These are phyloP conservation scores for Oncorhynchus gorbuscha DNA, from an alignment of 2,113 vertebrate species.

Conservation along the genomic window DNA sequence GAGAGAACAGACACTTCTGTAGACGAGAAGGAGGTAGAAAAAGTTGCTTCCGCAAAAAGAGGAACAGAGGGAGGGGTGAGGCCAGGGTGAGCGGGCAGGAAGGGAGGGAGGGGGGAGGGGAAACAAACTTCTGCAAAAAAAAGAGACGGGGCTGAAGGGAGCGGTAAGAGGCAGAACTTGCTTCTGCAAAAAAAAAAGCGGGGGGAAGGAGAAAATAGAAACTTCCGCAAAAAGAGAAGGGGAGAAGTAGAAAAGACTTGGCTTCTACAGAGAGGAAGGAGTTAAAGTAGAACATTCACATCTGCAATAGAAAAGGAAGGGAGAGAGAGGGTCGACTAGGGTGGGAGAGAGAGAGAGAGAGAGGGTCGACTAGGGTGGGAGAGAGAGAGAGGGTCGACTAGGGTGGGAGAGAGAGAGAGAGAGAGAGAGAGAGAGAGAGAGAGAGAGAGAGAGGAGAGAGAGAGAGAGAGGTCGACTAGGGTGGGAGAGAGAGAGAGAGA, in stretches of 20 bases:
- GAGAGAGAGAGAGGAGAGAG: no score
- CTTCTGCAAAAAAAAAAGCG: conserved; percentile 34
- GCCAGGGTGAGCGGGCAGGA: background rate
- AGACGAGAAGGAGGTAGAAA: background rate
- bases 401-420: no score
- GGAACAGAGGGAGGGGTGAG: background rate
- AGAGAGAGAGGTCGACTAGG: no score
- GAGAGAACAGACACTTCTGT: conserved; percentile 20
- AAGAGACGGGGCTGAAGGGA: conserved; percentile 31
- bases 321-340: no score
- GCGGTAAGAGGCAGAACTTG: background rate
- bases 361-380: accelerated
- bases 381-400: accelerated
- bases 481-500: no score
- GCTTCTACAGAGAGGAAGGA: no score
- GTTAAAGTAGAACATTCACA: background rate
- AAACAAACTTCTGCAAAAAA: background rate
- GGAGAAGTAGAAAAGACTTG: conserved; percentile 44
- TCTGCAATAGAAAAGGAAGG: background rate
- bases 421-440: no score
- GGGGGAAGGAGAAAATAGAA: conserved; percentile 33
- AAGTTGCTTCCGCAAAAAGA: background rate
- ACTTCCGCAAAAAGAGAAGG: background rate
- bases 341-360: no score
- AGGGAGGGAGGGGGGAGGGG: no score